Evolutionary conservation across 2,797 vertebrate genomes (phyloP).

Genomic region (Pseudochirops corinnae): DNA sequence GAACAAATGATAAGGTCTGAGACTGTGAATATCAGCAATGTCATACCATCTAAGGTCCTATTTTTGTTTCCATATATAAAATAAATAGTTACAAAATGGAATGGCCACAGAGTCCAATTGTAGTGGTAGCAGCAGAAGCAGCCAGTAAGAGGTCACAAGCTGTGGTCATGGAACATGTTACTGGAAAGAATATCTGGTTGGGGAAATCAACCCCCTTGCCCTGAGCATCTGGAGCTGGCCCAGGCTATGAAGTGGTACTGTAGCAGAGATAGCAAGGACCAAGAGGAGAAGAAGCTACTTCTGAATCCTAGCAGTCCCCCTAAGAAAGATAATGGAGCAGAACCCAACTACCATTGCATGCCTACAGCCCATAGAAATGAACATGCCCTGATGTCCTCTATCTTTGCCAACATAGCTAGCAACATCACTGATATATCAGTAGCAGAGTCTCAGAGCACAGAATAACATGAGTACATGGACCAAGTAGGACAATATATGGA

Average conservation of each 20-base stretch:
- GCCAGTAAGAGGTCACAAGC: background rate
- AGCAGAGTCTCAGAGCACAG: conserved; percentile 96
- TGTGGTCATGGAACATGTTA: too few relatives aligned
- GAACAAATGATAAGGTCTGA: background rate
- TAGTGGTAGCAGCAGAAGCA: background rate
- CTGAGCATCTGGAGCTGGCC: background rate
- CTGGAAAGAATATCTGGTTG: background rate
- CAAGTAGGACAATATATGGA: conserved; percentile 96
- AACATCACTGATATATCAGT: conserved; percentile 98
- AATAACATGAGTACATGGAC: conserved; percentile 98
- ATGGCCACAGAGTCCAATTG: background rate
- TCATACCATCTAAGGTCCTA: background rate
- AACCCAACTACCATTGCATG: conserved; percentile 89
- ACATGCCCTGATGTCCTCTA: conserved; percentile 94
- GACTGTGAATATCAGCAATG: background rate
- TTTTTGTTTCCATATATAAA: background rate
- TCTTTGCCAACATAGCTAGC: conserved; percentile 96
- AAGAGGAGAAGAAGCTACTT: conserved; percentile 91
- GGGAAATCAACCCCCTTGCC: background rate
- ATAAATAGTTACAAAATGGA: background rate
- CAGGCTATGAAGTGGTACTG: background rate
- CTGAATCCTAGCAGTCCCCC: conserved; percentile 90
- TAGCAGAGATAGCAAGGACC: conserved; percentile 80
- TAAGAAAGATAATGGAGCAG: conserved; percentile 92
- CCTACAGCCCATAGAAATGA: conserved; percentile 93